Evolutionary conservation across 2,888 invertebrate species (phyloP).

Genomic region (Molorchus minor): DNA sequence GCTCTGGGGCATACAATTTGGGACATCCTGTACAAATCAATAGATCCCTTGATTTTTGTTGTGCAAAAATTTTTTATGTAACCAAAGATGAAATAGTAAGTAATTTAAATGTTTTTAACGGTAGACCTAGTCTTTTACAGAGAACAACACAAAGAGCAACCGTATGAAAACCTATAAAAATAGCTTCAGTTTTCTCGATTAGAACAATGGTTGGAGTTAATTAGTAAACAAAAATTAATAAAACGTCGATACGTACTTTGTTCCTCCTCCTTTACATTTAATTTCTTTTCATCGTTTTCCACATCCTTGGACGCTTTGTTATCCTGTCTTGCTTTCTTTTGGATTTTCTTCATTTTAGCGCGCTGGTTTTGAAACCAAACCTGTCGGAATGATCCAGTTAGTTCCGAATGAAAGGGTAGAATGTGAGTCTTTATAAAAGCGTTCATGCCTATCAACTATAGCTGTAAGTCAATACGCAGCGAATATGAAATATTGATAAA

Average conservation of each 20-base stretch:
- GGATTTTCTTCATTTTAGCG: conserved; percentile 73
- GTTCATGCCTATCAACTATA: background rate
- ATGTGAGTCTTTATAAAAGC: background rate
- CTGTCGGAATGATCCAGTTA: conserved; percentile 56
- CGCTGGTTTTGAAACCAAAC: conserved; percentile 75
- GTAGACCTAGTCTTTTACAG: too few species aligned
- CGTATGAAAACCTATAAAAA: too few species aligned
- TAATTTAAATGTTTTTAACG: too few species aligned
- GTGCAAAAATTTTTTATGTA: too few species aligned
- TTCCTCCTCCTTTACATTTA: conserved; percentile 68
- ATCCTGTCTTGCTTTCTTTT: conserved; percentile 71
- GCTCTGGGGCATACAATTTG: too few species aligned
- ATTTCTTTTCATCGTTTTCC: conserved; percentile 63
- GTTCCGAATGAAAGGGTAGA: conserved; percentile 33
- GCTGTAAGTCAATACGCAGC: too few species aligned
- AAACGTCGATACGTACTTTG: conserved; percentile 64
- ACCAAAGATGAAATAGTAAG: too few species aligned
- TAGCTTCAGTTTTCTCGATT: too few species aligned
- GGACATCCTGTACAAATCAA: too few species aligned
- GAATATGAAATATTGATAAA: too few species aligned
- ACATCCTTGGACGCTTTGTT: conserved; percentile 65
- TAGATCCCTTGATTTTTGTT: too few species aligned
- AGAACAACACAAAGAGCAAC: too few species aligned
- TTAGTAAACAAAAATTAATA: conserved; percentile 17
- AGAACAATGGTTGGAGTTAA: conserved; percentile 10